Evolutionary conservation across 2,113 vertebrate genomes (phyloP).

Genomic region (Nycticebus coucang): DNA sequence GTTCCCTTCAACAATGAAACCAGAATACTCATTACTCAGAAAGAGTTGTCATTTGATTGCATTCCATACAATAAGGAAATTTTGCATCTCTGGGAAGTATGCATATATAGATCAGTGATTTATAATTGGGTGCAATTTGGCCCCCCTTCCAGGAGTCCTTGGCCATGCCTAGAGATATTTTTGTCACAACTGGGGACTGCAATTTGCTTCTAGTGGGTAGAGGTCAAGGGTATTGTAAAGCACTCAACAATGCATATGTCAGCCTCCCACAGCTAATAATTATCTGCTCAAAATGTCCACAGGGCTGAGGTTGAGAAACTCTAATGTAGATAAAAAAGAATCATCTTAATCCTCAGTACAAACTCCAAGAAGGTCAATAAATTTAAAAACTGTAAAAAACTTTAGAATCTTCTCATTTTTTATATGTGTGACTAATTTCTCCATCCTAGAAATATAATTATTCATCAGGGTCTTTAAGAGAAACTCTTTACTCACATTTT

Average conservation of each 20-base stretch:
- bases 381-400: conserved; percentile 20
- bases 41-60: not conserved
- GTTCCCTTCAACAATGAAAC: conserved; percentile 1
- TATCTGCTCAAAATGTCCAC: not conserved
- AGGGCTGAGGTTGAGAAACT: not conserved
- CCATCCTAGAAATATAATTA: not conserved
- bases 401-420: not conserved
- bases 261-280: not conserved
- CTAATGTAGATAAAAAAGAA: not conserved
- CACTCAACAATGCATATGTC: not conserved
- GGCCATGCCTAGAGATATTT: not conserved
- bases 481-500: not conserved
- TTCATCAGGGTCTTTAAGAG: not conserved
- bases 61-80: not conserved
- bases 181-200: not conserved
- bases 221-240: not conserved
- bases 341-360: not conserved
- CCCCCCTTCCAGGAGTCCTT: not conserved
- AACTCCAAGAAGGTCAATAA: not conserved
- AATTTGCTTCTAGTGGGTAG: not conserved
- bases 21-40: not conserved
- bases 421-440: not conserved
- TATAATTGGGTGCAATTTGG: not conserved
- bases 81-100: not conserved
- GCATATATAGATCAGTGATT: not conserved